Conservation (phyloP, 1,140 invertebrate genomes). For the Cotesia vestalis region DNA sequence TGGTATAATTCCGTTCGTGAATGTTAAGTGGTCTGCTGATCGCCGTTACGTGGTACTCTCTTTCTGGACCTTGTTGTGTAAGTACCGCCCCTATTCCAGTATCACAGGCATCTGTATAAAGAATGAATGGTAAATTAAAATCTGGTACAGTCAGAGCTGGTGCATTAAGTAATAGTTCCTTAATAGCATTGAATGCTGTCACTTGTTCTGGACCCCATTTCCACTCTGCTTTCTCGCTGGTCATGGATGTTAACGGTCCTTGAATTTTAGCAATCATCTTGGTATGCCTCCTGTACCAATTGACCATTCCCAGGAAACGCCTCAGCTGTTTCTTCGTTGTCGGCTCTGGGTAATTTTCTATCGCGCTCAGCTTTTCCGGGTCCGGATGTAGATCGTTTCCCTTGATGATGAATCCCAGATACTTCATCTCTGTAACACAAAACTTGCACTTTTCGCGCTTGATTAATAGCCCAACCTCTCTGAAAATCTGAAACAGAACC, state of each 20-base stretch:
- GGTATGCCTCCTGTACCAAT: not conserved
- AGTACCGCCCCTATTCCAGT: not conserved
- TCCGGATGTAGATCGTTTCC: not conserved
- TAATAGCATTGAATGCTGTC: not conserved
- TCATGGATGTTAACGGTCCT: not conserved
- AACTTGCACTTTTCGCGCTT: not conserved
- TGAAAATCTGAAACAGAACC: not conserved
- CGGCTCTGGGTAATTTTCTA: not conserved
- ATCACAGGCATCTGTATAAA: constrained; percentile 1
- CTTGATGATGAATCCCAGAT: not conserved
- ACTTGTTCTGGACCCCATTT: not conserved
- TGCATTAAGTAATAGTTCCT: not conserved
- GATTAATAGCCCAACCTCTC: not conserved
- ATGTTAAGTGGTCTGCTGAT: not conserved
- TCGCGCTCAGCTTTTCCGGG: constrained; percentile 5
- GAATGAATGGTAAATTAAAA: not conserved
- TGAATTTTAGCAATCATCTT: constrained; percentile 9
- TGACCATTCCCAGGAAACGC: not conserved
- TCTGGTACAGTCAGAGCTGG: not conserved
- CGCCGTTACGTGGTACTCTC: not conserved
- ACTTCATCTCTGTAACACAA: constrained; percentile 12
- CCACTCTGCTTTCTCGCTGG: constrained; percentile 7
- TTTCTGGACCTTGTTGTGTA: not conserved
- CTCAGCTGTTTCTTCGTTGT: not conserved
- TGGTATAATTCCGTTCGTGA: constrained; percentile 2